These are phyloP conservation scores for Protophormia terraenovae DNA, from an alignment of 2,888 invertebrate species.

Conservation along the genomic window DNA sequence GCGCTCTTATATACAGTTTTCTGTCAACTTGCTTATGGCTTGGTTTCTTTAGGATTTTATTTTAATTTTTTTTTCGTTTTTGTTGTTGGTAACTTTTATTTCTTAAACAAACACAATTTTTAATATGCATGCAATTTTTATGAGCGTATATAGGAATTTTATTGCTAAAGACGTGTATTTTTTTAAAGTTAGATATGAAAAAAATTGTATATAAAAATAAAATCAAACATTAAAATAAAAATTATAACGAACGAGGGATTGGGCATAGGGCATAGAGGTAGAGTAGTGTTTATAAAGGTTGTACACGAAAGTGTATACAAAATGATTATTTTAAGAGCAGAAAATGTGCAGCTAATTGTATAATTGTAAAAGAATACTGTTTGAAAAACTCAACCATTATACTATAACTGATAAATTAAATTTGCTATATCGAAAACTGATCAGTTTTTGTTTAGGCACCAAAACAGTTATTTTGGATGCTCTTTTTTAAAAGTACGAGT, in stretches of 20 bases:
- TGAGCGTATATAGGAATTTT: conserved; percentile 81
- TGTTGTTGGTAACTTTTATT: conserved; percentile 54
- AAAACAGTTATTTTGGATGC: too few relatives aligned
- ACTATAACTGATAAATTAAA: too few relatives aligned
- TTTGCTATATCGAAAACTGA: too few relatives aligned
- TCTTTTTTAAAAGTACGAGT: too few relatives aligned
- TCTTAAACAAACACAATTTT: conserved; percentile 80
- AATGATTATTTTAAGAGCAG: too few relatives aligned
- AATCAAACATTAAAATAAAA: conserved; percentile 49
- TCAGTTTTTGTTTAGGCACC: too few relatives aligned
- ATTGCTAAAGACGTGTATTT: conserved; percentile 78
- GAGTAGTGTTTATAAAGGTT: neutral
- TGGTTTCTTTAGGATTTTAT: conserved; percentile 14
- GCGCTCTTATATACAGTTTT: conserved; percentile 26
- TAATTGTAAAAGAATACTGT: too few relatives aligned
- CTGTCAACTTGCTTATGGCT: conserved; percentile 28
- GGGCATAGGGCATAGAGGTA: conserved; percentile 4
- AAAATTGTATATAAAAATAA: conserved; percentile 46
- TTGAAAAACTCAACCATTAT: too few relatives aligned
- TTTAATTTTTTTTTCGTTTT: neutral
- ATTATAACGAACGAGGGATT: conserved; percentile 4
- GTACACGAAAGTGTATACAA: conserved; percentile 1
- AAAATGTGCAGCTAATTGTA: too few relatives aligned
- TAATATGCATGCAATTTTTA: conserved; percentile 81
- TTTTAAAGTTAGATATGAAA: conserved; percentile 61